A percentile compares a stretch with the other conserved stretches of the same genome.
Conservation (phyloP, 2,113 vertebrate genomes). For the Tupaia chinensis region DNA sequence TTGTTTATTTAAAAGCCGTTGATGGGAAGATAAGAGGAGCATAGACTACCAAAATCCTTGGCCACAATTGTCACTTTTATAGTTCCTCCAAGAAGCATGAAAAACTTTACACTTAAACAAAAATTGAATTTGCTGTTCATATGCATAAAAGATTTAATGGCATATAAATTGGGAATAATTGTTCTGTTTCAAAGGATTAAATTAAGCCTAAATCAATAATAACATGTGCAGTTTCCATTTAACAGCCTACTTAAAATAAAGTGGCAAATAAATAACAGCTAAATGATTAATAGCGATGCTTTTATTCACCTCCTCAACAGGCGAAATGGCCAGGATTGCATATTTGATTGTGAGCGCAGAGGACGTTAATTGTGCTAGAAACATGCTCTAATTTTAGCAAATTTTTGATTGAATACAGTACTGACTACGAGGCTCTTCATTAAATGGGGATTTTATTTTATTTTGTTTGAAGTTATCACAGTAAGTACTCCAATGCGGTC, state of each 20-base stretch:
- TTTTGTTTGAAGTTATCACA: conserved; percentile 93
- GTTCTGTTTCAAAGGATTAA: conserved; percentile 88
- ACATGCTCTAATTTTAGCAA: conserved; percentile 91
- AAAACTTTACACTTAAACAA: conserved; percentile 81
- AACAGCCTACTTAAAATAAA: conserved; percentile 89
- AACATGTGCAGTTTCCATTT: conserved; percentile 88
- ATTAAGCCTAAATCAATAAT: conserved; percentile 91
- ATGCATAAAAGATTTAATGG: conserved; percentile 85
- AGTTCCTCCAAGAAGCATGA: conserved; percentile 75
- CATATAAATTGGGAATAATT: conserved; percentile 87
- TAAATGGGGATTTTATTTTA: conserved; percentile 94
- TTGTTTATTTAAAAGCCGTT: conserved; percentile 67
- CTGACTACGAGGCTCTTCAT: conserved; percentile 90
- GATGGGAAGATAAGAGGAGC: conserved; percentile 57
- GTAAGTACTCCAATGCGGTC: conserved; percentile 90
- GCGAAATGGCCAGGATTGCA: conserved; percentile 91
- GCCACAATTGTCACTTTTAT: conserved; percentile 65
- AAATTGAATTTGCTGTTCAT: conserved; percentile 82
- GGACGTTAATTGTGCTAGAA: conserved; percentile 90
- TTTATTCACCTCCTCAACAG: conserved; percentile 90
- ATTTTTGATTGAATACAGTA: conserved; percentile 87
- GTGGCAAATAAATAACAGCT: conserved; percentile 89
- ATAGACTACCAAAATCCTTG: conserved; percentile 58
- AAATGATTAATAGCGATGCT: conserved; percentile 91
- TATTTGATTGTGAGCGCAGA: conserved; percentile 91